Conservation (phyloP, 1,140 invertebrate species). For the Lepidurus packardi region DNA sequence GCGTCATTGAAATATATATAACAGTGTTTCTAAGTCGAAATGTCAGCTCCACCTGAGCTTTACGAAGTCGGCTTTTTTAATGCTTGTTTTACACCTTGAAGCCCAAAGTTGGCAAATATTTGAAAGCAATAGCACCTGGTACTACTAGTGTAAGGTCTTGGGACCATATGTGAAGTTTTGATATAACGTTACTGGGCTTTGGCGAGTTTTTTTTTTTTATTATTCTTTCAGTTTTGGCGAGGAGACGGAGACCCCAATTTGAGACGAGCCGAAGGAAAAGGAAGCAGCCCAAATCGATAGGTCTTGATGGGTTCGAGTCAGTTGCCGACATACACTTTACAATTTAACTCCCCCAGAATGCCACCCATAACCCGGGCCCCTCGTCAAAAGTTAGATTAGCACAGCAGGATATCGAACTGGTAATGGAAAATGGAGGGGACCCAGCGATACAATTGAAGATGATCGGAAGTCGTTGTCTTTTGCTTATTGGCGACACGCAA, state of each 20-base stretch:
- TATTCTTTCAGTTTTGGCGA: neutral
- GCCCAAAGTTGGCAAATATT: too few species aligned
- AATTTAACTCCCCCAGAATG: neutral
- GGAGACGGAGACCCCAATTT: neutral
- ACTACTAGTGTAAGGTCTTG: too few species aligned
- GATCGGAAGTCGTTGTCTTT: neutral
- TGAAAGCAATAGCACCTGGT: too few species aligned
- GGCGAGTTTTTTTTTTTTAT: neutral
- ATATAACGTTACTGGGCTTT: too few species aligned
- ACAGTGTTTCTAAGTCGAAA: too few species aligned
- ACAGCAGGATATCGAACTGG: neutral
- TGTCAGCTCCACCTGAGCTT: too few species aligned
- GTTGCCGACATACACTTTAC: neutral
- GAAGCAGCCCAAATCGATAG: neutral
- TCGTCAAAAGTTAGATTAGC: slow-evolving; percentile 4
- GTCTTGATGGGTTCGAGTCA: slow-evolving; percentile 18
- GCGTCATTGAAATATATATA: too few species aligned
- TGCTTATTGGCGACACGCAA: neutral
- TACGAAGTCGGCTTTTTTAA: too few species aligned
- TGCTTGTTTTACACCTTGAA: too few species aligned
- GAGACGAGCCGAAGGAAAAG: neutral
- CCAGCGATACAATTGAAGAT: neutral
- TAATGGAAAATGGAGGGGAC: neutral
- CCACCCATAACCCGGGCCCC: neutral
- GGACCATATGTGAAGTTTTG: too few species aligned